Conservation (phyloP, 2,113 vertebrate genomes). For the Vombatus ursinus region DNA sequence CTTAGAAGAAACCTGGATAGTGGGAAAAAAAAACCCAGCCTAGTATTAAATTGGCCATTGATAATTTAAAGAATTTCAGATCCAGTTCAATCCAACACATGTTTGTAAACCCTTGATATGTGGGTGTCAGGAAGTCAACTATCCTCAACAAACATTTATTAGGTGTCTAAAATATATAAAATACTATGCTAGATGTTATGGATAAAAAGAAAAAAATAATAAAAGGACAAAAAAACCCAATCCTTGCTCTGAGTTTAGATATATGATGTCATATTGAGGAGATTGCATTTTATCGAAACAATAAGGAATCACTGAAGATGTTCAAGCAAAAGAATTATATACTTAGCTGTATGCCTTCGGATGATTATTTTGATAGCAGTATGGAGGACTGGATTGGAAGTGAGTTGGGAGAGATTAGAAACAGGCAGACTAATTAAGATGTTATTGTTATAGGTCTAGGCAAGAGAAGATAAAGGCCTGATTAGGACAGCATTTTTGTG, state of each 20-base stretch:
- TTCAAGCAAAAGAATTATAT: not conserved
- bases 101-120: not conserved
- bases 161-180: not conserved
- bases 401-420: not conserved
- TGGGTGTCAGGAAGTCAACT: not conserved
- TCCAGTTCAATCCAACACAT: not conserved
- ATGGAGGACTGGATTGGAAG: not conserved
- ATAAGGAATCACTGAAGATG: not conserved
- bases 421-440: not conserved
- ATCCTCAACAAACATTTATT: not conserved
- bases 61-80: not conserved
- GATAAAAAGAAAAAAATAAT: not conserved
- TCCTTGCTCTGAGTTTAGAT: not conserved
- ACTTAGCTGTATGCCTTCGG: not conserved
- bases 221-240: not conserved
- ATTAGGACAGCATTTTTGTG: not conserved
- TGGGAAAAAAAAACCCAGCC: not conserved
- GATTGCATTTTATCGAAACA: conserved; percentile 5
- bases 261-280: not conserved
- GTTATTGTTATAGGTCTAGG: not conserved
- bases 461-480: not conserved
- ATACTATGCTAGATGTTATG: not conserved
- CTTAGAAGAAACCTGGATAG: not conserved
- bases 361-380: not conserved
- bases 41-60: not conserved